These are phyloP conservation scores for Gymnoscelis rufifasciata DNA, from an alignment of 2,888 invertebrate species.

Conservation along the genomic window DNA sequence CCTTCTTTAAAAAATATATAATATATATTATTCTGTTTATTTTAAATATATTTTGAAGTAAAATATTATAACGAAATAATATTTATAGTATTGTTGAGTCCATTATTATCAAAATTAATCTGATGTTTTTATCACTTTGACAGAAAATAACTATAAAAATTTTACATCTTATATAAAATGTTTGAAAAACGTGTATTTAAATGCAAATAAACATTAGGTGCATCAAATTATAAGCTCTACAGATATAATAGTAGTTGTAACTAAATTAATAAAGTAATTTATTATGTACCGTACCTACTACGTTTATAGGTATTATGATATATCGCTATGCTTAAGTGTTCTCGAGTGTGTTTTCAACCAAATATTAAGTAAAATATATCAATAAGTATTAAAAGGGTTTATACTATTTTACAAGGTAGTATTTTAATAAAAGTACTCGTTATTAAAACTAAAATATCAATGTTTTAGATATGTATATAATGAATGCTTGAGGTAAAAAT, in stretches of 20 bases:
- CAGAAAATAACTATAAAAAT: background rate
- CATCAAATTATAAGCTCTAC: background rate
- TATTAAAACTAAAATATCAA: slow-evolving; percentile 37
- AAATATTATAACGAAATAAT: slow-evolving; percentile 31
- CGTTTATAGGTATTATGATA: slow-evolving; percentile 1
- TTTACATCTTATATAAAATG: background rate
- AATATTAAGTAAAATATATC: slow-evolving; percentile 21
- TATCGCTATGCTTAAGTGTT: slow-evolving; percentile 23
- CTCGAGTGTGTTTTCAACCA: slow-evolving; percentile 25
- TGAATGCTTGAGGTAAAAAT: slow-evolving; percentile 59
- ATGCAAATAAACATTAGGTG: background rate
- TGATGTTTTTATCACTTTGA: background rate
- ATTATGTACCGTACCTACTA: background rate
- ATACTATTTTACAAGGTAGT: slow-evolving; percentile 24
- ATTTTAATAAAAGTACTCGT: slow-evolving; percentile 9
- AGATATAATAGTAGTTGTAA: background rate
- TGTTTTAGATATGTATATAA: slow-evolving; percentile 56
- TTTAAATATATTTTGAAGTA: slow-evolving; percentile 24
- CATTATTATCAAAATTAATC: slow-evolving; percentile 5
- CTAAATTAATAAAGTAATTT: background rate
- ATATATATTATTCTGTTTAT: slow-evolving; percentile 26
- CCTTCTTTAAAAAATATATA: slow-evolving; percentile 51
- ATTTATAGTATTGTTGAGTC: slow-evolving; percentile 8
- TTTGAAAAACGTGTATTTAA: no score
- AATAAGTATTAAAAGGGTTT: slow-evolving; percentile 23